Conservation (phyloP, 2,113 vertebrate genomes). For the Todiramphus chloris region DNA sequence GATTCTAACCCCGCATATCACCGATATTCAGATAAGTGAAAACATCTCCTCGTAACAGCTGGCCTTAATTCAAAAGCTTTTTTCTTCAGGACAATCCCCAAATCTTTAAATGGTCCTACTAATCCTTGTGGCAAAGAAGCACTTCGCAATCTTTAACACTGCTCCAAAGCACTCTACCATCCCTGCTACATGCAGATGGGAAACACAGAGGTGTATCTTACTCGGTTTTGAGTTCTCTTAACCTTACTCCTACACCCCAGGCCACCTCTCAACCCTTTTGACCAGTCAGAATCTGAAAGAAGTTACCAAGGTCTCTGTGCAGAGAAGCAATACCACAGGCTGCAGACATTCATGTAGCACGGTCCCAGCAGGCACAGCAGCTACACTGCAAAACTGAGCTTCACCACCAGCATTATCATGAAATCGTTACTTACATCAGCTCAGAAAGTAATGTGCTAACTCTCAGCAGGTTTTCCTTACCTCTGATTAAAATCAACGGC, state of each 20-base stretch:
- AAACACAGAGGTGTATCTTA: background rate
- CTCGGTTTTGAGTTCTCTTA: background rate
- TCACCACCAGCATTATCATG: background rate
- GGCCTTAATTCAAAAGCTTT: background rate
- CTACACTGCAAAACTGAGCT: background rate
- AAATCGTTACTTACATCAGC: background rate
- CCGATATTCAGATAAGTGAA: background rate
- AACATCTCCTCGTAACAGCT: background rate
- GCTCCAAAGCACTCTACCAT: background rate
- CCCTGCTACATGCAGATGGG: no score
- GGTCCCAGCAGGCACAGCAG: background rate
- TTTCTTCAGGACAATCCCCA: background rate
- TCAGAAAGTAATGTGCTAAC: background rate
- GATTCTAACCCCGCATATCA: background rate
- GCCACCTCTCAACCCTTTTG: background rate
- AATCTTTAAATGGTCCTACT: background rate
- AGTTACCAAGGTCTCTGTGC: background rate
- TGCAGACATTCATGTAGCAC: background rate
- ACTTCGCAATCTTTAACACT: background rate
- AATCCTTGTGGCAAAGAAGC: background rate
- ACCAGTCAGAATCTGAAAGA: background rate
- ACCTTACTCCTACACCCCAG: fast-evolving
- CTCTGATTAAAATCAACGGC: background rate
- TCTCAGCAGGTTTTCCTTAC: background rate
- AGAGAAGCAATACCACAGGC: background rate